Evolutionary conservation across 2,797 vertebrate genomes (phyloP), one percentile per base, ranked within the genome.

Genomic region (Myripristis murdjan): DNA sequence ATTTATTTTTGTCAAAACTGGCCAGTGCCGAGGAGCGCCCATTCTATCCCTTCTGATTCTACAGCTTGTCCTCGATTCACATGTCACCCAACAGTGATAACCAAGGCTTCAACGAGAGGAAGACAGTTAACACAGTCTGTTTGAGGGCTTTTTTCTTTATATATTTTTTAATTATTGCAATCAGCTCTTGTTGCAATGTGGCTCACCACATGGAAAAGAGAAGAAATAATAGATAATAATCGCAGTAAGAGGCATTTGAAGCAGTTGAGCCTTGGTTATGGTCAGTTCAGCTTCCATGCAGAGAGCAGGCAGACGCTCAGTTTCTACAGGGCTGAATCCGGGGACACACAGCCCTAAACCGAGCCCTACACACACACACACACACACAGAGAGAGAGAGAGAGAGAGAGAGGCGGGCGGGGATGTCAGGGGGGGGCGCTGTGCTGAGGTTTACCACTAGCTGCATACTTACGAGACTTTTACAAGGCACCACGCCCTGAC

Each of bases 401-500:
- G 48, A 61, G 8, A 64, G 70, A 62, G 76, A 77, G 59, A 72
- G 74, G 58, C 9, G 48, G 67, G 73, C 55, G 16, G 26, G 39
- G 66, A 55, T 72, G 74, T 22, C 46, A 55, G 71, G 47, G 6
- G 55, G 57, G 44, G 64, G 77, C 26, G 20, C 73, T 75, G 62
- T 41, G 67, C 48, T 79, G 49, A 64, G 52, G 69, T 73, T 56
- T 57, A 72, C 77, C 22, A 41, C 70, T 81, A 58, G 54, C 84
- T 81, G 78, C 73, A 92, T 95, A 95, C 94, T 95, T 93, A 95
- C 94, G 59, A 94, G 90, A 47, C 91, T 94, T 83, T 95, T 95
- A 94, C 75, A 92, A 90, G 94, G 93, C 44, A 90, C 92, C 92
- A 95, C 93, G 58, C 95, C 94, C 95, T 95, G 94, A 92, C 89